Percentiles rank a stretch among this genome's conserved stretches.
phyloP scores from a whole-genome alignment of 2,797 vertebrate genomes.

The Yasuhikotakia modesta region DNA sequence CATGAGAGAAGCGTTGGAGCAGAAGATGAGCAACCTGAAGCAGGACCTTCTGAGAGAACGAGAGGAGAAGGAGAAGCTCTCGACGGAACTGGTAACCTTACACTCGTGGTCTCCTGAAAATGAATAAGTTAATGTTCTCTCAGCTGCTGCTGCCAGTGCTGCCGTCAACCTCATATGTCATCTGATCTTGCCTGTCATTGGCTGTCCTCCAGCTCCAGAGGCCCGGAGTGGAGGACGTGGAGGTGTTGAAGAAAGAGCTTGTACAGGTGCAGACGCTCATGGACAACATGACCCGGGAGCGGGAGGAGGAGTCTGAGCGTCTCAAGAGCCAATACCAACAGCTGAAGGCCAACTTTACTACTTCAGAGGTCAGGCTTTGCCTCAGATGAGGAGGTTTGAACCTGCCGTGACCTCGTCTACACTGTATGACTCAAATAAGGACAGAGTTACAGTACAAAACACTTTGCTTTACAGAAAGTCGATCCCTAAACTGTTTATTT shows the following conservation, averaged over 20 bases:
- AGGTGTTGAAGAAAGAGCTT: slow-evolving; percentile 93
- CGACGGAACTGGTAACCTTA: slow-evolving; percentile 88
- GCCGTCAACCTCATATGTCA: slow-evolving; percentile 10
- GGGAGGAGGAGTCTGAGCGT: slow-evolving; percentile 89
- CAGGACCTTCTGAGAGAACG: slow-evolving; percentile 86
- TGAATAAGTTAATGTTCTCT: slow-evolving; percentile 26
- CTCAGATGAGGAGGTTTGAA: neutral
- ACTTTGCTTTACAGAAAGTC: neutral
- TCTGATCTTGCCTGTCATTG: slow-evolving; percentile 27
- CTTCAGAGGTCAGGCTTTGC: slow-evolving; percentile 84
- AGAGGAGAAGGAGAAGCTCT: slow-evolving; percentile 81
- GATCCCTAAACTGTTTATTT: slow-evolving; percentile 6
- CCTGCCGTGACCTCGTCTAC: slow-evolving; percentile 14
- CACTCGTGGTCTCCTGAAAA: slow-evolving; percentile 8
- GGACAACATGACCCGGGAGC: slow-evolving; percentile 91
- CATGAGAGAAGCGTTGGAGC: slow-evolving; percentile 85
- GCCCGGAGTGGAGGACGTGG: slow-evolving; percentile 94
- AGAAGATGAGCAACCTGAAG: slow-evolving; percentile 77
- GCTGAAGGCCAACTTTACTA: slow-evolving; percentile 84
- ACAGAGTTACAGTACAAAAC: neutral
- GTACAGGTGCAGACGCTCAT: slow-evolving; percentile 96
- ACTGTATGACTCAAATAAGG: neutral
- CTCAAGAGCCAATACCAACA: slow-evolving; percentile 87
- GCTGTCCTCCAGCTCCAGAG: slow-evolving; percentile 86
- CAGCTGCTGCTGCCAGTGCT: slow-evolving; percentile 28